Evolutionary conservation across 2,113 vertebrate genomes (phyloP), one percentile per base, ranked within the genome.

Genomic region (Astatoreochromis straeleni): DNA sequence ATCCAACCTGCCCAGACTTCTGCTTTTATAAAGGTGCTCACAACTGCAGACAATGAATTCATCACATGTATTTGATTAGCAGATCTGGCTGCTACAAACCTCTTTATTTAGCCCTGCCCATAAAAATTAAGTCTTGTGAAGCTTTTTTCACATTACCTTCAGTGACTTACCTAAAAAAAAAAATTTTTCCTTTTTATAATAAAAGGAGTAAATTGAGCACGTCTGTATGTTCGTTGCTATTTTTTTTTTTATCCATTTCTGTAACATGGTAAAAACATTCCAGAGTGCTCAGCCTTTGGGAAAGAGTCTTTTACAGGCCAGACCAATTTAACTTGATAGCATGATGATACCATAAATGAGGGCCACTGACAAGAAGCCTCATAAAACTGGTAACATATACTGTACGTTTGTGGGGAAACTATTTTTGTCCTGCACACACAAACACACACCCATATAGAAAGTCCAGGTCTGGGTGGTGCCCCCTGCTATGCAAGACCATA

Each of bases 251-350:
- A 33, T 14, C 14, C 54, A 13, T 29, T 57, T 85, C 38, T 73
- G 53, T 80, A 87, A 84, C 29, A 85, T 87, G 55, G 54, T 24
- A 40, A 83, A 78, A 84, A 57, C 33, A 40, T 40, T 47, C 9
- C 47, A 4, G 21, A 58, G 31, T 12, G 33, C 31, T 57, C 85
- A 83, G 81, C 73, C 75, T 91, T 91, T 60, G 3, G 68, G 86
- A 91, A 80, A 90, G 89, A 47, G 24, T 29, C 85, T 87, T 96
- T 95, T 92, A 89, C 51, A 80, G 78, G 13, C 47, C 68, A 24
- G 70, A 42, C 45, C 84, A 88, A 94, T 92, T 92, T 85, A 91
- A 85, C 87, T 93, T 81, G 89, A 91, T 60, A 90, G 87, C 91
- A 63, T 11, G 58, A 89, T 83, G 85, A 79, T 89, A 54, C 80